Conservation (phyloP, 2,113 vertebrate species). For the Odontophorus gujanensis region DNA sequence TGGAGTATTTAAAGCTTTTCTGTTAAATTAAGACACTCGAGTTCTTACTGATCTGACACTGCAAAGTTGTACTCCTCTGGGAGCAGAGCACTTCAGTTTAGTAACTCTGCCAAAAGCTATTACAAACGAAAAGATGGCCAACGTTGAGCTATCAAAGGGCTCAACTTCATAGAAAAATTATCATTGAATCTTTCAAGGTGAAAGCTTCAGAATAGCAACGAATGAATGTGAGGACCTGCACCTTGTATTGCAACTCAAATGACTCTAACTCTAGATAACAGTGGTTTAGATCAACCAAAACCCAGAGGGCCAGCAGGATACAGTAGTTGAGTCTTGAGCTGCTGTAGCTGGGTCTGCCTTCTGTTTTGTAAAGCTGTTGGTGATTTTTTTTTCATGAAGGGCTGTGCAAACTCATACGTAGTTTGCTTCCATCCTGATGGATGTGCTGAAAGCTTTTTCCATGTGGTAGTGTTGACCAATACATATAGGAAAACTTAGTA, state of each 20-base stretch:
- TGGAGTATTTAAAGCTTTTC: background rate
- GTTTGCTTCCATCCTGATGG: background rate
- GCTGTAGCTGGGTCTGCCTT: background rate
- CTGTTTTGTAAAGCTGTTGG: background rate
- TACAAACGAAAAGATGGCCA: background rate
- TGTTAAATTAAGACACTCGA: background rate
- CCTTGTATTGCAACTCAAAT: background rate
- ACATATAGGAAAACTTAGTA: rapidly evolving
- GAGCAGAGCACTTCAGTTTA: background rate
- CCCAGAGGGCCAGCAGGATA: background rate
- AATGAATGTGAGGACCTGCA: background rate
- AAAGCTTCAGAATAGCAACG: background rate
- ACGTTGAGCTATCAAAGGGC: background rate
- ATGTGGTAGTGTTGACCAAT: background rate
- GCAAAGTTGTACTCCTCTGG: background rate
- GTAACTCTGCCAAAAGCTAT: background rate
- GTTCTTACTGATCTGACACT: background rate
- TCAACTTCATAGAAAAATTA: background rate
- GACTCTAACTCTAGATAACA: rapidly evolving
- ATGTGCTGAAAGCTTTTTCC: background rate
- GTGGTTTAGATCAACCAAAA: rapidly evolving
- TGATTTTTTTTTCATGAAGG: background rate
- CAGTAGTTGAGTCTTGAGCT: rapidly evolving
- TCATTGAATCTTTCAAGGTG: background rate
- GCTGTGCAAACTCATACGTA: background rate